phyloP scores from a whole-genome alignment of 2,797 vertebrate genomes.

The Phrynocephalus forsythii region DNA sequence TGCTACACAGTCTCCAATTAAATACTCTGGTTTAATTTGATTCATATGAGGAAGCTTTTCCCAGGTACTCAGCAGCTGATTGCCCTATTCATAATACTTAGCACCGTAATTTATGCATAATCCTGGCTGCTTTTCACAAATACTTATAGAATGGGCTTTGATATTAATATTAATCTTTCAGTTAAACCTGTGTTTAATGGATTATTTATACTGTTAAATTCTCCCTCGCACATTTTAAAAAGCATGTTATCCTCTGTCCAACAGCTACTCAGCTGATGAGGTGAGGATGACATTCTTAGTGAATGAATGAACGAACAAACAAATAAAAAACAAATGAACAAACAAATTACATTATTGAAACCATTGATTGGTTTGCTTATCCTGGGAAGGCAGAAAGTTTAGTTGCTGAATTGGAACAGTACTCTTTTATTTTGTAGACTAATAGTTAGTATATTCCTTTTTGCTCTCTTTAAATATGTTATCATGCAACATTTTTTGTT shows the following conservation, averaged over 20 bases:
- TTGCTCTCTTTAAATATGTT: background rate
- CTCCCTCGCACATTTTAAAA: background rate
- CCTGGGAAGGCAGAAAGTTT: background rate
- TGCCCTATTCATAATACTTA: background rate
- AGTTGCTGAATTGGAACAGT: background rate
- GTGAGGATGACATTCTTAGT: background rate
- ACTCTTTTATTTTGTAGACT: background rate
- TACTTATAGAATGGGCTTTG: background rate
- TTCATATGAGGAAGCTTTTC: background rate
- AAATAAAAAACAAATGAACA: no score
- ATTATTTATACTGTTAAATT: background rate
- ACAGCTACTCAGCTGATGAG: background rate
- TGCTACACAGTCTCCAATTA: background rate
- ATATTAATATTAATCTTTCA: slow-evolving; percentile 5
- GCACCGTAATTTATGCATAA: background rate
- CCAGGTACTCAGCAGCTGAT: background rate
- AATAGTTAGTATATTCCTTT: background rate
- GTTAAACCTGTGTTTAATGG: background rate
- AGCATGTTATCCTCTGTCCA: background rate
- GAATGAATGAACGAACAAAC: background rate
- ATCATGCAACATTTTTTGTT: background rate
- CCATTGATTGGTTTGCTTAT: background rate
- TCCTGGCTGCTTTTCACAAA: background rate
- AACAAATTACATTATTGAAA: background rate
- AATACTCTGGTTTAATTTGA: background rate